phyloP scores from a whole-genome alignment of 2,888 invertebrate species.

The Aelia acuminata region DNA sequence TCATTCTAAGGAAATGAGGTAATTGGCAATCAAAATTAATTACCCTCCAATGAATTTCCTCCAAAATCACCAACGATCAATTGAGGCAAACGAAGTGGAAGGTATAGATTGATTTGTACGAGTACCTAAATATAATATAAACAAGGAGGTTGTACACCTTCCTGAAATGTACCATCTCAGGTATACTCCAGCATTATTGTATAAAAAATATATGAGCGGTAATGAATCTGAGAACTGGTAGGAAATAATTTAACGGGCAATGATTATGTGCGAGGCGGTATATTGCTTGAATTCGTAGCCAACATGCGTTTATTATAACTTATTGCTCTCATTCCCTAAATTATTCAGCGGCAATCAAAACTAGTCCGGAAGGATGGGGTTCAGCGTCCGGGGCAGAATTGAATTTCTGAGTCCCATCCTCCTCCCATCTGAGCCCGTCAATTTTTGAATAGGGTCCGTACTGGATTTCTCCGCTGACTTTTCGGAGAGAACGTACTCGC shows the following conservation, averaged over 20 bases:
- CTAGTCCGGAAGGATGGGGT: constrained; percentile 19
- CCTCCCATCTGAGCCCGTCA: constrained; percentile 4
- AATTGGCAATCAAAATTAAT: too few species aligned
- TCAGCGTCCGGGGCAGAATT: background rate
- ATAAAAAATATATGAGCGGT: background rate
- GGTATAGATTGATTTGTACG: background rate
- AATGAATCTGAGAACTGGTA: constrained; percentile 5
- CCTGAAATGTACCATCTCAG: background rate
- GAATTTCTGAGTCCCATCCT: constrained; percentile 43
- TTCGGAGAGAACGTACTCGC: background rate
- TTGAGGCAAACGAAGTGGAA: too few species aligned
- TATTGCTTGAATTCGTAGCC: background rate
- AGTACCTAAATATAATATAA: background rate
- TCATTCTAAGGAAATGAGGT: too few species aligned
- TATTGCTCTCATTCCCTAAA: constrained; percentile 37
- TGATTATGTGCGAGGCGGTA: background rate
- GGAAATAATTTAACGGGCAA: background rate
- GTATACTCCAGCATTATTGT: background rate
- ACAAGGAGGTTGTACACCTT: background rate
- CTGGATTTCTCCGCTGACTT: background rate
- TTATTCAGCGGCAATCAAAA: constrained; percentile 43
- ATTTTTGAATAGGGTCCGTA: constrained; percentile 35
- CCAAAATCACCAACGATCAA: too few species aligned
- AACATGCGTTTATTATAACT: constrained; percentile 20
- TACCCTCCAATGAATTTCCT: too few species aligned